Percentiles rank a stretch among this genome's conserved stretches.
Conservation (phyloP, 1,140 invertebrate species). For the Stegodyphus mimosarum region DNA sequence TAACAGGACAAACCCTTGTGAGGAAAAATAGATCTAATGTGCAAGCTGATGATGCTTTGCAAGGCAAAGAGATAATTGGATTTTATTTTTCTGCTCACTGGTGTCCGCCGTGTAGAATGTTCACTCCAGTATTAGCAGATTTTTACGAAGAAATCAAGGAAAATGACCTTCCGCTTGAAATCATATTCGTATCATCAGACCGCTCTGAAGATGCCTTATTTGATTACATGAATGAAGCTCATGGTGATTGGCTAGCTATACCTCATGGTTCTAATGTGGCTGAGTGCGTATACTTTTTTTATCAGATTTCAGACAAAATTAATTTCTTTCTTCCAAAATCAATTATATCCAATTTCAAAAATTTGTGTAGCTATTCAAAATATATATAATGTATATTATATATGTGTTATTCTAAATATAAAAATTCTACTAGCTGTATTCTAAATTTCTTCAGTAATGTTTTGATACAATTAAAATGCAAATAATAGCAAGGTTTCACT, state of each 20-base stretch:
- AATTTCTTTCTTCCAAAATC: background rate
- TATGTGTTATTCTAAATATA: too few species aligned
- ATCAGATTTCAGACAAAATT: background rate
- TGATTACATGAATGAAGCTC: slow-evolving; percentile 66
- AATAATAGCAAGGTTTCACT: too few species aligned
- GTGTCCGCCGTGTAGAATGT: slow-evolving; percentile 71
- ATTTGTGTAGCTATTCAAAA: too few species aligned
- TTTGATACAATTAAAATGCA: background rate
- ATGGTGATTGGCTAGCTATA: slow-evolving; percentile 67
- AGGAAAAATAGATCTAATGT: slow-evolving; percentile 35
- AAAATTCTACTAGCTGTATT: background rate
- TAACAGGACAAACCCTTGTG: slow-evolving; percentile 33
- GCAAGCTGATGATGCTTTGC: slow-evolving; percentile 54
- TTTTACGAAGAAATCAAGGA: slow-evolving; percentile 64
- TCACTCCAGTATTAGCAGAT: slow-evolving; percentile 69
- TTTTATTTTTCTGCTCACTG: slow-evolving; percentile 73
- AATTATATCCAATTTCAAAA: too few species aligned
- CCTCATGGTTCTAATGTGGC: slow-evolving; percentile 62
- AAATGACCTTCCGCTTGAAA: slow-evolving; percentile 64
- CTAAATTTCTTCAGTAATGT: slow-evolving; percentile 1
- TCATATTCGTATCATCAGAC: slow-evolving; percentile 68
- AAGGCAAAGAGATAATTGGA: slow-evolving; percentile 64
- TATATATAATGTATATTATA: too few species aligned
- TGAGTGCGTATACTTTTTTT: slow-evolving; percentile 61
- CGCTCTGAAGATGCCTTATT: slow-evolving; percentile 65